Conservation (phyloP, 2,888 invertebrate genomes). For the Lissonota sp. region DNA sequence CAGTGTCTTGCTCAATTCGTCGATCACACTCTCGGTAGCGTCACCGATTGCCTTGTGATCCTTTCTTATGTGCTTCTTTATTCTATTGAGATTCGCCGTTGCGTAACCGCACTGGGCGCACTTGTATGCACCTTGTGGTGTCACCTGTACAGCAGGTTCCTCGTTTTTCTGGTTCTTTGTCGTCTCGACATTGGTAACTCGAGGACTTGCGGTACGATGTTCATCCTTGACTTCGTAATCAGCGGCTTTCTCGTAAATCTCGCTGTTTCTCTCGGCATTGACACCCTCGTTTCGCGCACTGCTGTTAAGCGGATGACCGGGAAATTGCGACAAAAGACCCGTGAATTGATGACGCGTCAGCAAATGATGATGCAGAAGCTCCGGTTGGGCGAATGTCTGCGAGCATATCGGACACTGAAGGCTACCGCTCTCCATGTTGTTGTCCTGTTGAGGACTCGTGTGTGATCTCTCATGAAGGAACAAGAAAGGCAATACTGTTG, state of each 20-base stretch:
- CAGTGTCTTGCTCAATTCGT: constrained; percentile 84
- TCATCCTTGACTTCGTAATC: constrained; percentile 82
- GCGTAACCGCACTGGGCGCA: constrained; percentile 81
- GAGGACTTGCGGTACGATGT: constrained; percentile 79
- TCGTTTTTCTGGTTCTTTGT: constrained; percentile 84
- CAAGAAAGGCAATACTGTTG: constrained; percentile 94
- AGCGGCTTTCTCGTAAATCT: constrained; percentile 71
- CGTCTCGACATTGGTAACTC: constrained; percentile 78
- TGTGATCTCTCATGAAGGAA: constrained; percentile 97
- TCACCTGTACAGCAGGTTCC: constrained; percentile 84
- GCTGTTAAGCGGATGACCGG: constrained; percentile 69
- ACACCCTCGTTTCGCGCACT: constrained; percentile 64
- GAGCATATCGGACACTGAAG: constrained; percentile 87
- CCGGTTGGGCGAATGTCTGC: constrained; percentile 86
- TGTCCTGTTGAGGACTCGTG: constrained; percentile 83
- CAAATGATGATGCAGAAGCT: constrained; percentile 87
- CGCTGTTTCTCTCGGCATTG: constrained; percentile 70
- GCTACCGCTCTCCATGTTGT: constrained; percentile 77
- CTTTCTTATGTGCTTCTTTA: constrained; percentile 84
- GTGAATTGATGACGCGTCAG: constrained; percentile 86
- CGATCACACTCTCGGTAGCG: constrained; percentile 82
- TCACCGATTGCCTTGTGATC: constrained; percentile 83
- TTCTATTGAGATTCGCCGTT: constrained; percentile 80
- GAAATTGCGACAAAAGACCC: constrained; percentile 78
- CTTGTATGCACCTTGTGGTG: constrained; percentile 81